Evolutionary conservation across 1,140 invertebrate genomes (phyloP), one percentile per base, ranked within the genome.

Genomic region (Parapsyche elsis): DNA sequence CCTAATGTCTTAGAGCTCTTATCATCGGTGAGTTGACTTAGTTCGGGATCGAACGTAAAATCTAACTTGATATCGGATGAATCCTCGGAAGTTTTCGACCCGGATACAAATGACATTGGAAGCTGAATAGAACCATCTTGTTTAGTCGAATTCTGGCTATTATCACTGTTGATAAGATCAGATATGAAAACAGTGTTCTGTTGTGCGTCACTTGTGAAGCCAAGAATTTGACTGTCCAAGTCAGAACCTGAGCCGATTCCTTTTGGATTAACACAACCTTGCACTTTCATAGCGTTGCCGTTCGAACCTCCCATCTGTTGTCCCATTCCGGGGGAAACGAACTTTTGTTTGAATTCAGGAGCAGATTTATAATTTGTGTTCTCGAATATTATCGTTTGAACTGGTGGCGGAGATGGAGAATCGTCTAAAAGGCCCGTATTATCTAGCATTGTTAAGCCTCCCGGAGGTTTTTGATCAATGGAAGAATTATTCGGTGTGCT

Each of bases 381-480:
- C 86, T 97, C 96, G 86, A 97, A 97, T 78, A 97, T 96, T 45
- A 97, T 94, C 0, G 95, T 97, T 85, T 96, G 94, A 14, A 96
- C 94, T 0, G 95, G 94, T 5, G 64, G 64, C 0, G 95, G 94
- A 5, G 93, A 93, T 0, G 92, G 90, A 0, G 92, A 90, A 5
- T 93, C 93, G 86, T 95, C 94, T n/a, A 92, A 85, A 21, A 92
- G 89, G 74, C 89, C 90, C 84, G 78, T 87, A 85, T 89, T 91
- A 83, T 87, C 86, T 78, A 85, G 75, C 30, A 85, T 86, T 84
- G 73, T 81, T 80, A 78, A 84, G 80, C 12, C 83, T 67, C 84
- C 71, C 9, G 85, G 85, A 23, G 84, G 19, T 61, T 85, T 79
- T 76, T 91, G 91, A 9, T 88, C 88, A 61, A 85, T 87, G 14